Base-by-base conservation (phyloP, 2,888 invertebrate genomes). In the Ptycholaimellus sp. region DNA sequence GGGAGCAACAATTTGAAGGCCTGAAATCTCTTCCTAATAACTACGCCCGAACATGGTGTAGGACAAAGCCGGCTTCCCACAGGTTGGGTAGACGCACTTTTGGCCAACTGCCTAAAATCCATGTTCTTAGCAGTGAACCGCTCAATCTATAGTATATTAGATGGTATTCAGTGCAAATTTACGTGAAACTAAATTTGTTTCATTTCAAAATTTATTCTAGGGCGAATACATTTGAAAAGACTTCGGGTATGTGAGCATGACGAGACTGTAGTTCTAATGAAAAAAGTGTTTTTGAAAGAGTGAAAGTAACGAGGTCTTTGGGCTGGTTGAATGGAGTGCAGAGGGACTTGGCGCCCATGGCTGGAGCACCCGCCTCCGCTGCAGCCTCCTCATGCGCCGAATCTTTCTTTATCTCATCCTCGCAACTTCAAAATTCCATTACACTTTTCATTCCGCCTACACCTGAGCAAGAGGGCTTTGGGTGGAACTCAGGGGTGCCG, bases 321-420 rank as follows among this genome's bases (percentile, higher is more conserved):
- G 79, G 76, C 54, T 82, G 93, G 34, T 78, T 70, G 59, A 90
- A 77, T 3, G 96, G 96, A 53, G 93, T 80, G 59, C 96, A 99
- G n/a, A 99, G 68, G 7, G 82, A 75, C 63, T 99, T 99, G 6
- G 96, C 96, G 29, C 96, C 96, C 90, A 96, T 96, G 0, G 87
- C 73, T 19, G 87, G 81, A 18, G 77, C 78, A 40, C 79, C 81
- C 36, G 73, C 69, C 41, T 64, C 63, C 38, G 76, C 75, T 3
- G 61, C 67, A 17, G 37, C 38, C 14, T 53, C 44, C 41, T 42
- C 32, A 39, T 50, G 33, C 41, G 81, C 74, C 61, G 85, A 90
- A 46, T 87, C 82, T 39, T 78, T 76, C 66, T 96, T 96, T 55
- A 99, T 90, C 46, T 70, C 72, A 42, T 93, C 93, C 62, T 96